Evolutionary conservation across 53 echinoderm and acorn worm species (phyloP).

Genomic region (Apostichopus leukothele): DNA sequence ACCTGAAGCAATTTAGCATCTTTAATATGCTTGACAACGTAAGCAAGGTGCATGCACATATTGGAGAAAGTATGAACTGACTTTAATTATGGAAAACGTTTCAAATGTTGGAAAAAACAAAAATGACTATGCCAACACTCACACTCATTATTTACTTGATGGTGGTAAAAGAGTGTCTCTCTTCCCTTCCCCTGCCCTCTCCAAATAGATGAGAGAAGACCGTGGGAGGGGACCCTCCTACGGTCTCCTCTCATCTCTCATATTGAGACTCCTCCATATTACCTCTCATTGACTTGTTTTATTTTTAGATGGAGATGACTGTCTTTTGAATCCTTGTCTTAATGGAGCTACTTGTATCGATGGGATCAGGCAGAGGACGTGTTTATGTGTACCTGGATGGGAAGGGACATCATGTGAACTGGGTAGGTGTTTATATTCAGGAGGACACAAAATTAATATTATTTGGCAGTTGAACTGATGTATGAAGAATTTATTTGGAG

Average conservation of each 20-base stretch:
- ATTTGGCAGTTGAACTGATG: too few species aligned
- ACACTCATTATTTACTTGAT: too few species aligned
- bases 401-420: constrained; percentile 53
- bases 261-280: not conserved
- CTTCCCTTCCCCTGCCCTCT: too few species aligned
- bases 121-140: too few species aligned
- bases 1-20: too few species aligned
- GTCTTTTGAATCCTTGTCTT: constrained; percentile 53
- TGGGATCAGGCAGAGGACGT: constrained; percentile 45
- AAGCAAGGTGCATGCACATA: too few species aligned
- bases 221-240: not conserved
- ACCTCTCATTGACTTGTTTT: not conserved
- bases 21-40: too few species aligned
- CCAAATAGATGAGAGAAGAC: not conserved
- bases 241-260: not conserved
- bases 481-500: too few species aligned
- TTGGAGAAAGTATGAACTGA: too few species aligned
- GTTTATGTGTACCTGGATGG: constrained; percentile 57
- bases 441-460: not conserved
- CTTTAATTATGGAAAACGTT: too few species aligned
- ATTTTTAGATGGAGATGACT: constrained; percentile 67
- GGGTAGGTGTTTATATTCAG: not conserved
- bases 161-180: too few species aligned
- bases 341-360: constrained; percentile 67
- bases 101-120: too few species aligned